Percentiles rank a stretch among this genome's conserved stretches.
phyloP scores from a whole-genome alignment of 2,797 vertebrate genomes.

The Odontamblyopus lacepedii region DNA sequence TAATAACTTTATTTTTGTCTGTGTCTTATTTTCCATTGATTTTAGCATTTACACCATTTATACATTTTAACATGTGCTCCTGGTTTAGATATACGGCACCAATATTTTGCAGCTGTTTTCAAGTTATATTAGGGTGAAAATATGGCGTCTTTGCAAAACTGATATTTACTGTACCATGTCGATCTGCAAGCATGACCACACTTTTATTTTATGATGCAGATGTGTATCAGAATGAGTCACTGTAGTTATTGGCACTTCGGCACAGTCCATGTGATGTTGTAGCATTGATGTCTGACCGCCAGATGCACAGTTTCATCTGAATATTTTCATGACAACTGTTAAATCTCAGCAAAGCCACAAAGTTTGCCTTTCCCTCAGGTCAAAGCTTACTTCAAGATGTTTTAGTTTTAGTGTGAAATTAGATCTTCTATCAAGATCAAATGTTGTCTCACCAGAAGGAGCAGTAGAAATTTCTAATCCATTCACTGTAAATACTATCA shows the following conservation, averaged over 20 bases:
- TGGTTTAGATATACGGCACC: slow-evolving; percentile 37
- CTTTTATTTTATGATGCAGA: slow-evolving; percentile 78
- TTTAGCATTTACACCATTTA: no score
- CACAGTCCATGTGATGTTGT: slow-evolving; percentile 65
- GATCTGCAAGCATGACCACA: slow-evolving; percentile 63
- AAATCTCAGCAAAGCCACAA: slow-evolving; percentile 61
- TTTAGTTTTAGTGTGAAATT: slow-evolving; percentile 44
- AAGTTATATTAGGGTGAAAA: slow-evolving; percentile 50
- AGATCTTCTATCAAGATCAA: slow-evolving; percentile 36
- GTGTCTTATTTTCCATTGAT: background rate
- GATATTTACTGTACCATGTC: slow-evolving; percentile 73
- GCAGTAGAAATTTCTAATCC: background rate
- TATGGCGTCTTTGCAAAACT: slow-evolving; percentile 67
- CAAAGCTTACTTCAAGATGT: slow-evolving; percentile 64
- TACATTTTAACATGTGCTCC: slow-evolving; percentile 23
- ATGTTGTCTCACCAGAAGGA: slow-evolving; percentile 18
- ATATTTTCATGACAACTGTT: slow-evolving; percentile 73
- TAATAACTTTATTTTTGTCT: no score
- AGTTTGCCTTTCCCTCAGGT: slow-evolving; percentile 66
- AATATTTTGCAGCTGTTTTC: slow-evolving; percentile 63
- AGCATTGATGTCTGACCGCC: slow-evolving; percentile 66
- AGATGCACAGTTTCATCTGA: slow-evolving; percentile 71
- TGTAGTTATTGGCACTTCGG: slow-evolving; percentile 47
- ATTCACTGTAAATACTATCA: no score
- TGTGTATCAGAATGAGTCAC: slow-evolving; percentile 82